Base-by-base conservation (phyloP, 2,888 invertebrate species). In the Asteroscopus sphinx region DNA sequence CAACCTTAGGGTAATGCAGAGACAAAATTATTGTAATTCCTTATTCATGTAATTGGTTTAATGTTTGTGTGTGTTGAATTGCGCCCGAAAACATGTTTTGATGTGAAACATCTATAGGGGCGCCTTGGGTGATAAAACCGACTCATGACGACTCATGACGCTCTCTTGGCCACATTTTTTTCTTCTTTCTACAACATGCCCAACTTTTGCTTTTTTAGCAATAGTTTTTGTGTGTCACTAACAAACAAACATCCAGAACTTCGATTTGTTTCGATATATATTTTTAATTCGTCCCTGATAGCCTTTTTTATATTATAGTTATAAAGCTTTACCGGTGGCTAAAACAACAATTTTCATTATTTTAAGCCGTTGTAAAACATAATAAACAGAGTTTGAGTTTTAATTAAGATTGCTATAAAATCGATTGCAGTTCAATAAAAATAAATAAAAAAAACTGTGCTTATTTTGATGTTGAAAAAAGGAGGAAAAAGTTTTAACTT, bases 311-410 rank as follows among this genome's bases (percentile, higher is more conserved):
- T 41, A 47, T 55, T 41, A 55, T 26, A 1, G 9, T n/a, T 52
- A 30, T 16, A 37, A 4, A 15, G 36, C 4, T 56, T 42, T 21
- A 35, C 11, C 49, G 16, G 36, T 47, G 41, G 39, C 39, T 65
- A 47, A 65, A 53, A 70, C 66, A 51, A 51, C 41, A 59, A 68
- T 69, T 69, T 48, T 17, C 55, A 52, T 46, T 44, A 21, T 36
- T 64, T 33, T 28, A 53, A 58, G 33, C 11, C 28, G 25, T 40
- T 54, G 32, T 58, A 65, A 70, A 70, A 58, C 42, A 37, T 15
- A 36, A 64, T 58, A 65, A 58, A 70, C 16, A 3, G 25, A 7
- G 12, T 28, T 45, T 51, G 44, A 33, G 16, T 25, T 17, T 32
- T n/a, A 17, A 51, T 60, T 51, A 30, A 12, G 1, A 11, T 6